Conservation (phyloP, 2,113 vertebrate species). For the Oceanodroma tethys region DNA sequence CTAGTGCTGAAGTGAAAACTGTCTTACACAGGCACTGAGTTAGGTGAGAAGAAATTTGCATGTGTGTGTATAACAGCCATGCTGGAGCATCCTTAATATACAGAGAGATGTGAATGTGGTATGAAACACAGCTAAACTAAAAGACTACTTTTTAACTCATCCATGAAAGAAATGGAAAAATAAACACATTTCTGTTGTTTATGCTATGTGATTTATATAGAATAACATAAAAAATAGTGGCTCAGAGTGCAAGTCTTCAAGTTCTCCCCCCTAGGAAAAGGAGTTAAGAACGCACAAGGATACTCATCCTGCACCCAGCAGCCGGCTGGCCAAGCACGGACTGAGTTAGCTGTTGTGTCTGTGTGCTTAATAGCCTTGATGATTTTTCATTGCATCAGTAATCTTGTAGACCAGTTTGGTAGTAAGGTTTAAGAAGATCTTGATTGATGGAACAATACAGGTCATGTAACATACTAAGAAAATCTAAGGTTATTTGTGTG, state of each 20-base stretch:
- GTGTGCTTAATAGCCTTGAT: background rate
- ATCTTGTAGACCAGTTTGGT: background rate
- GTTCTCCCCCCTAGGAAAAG: background rate
- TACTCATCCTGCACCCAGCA: background rate
- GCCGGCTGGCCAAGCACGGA: background rate
- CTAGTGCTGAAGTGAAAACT: background rate
- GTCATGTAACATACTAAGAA: background rate
- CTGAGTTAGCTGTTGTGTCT: background rate
- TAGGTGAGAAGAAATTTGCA: background rate
- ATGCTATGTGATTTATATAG: background rate
- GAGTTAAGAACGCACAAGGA: background rate
- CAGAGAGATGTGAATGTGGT: background rate
- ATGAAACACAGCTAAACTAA: background rate
- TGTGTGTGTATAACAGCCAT: rapidly evolving
- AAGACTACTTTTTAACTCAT: background rate
- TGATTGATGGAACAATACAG: background rate
- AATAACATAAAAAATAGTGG: background rate
- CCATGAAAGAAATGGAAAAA: background rate
- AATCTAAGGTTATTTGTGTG: background rate
- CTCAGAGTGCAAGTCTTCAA: background rate
- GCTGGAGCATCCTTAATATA: too few relatives aligned
- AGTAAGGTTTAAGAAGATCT: background rate
- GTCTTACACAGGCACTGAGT: background rate
- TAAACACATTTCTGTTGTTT: background rate
- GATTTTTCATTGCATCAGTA: background rate